Evolutionary conservation across 2,113 vertebrate species (phyloP), one percentile per base, ranked within the genome.

Genomic region (Lathamus discolor): DNA sequence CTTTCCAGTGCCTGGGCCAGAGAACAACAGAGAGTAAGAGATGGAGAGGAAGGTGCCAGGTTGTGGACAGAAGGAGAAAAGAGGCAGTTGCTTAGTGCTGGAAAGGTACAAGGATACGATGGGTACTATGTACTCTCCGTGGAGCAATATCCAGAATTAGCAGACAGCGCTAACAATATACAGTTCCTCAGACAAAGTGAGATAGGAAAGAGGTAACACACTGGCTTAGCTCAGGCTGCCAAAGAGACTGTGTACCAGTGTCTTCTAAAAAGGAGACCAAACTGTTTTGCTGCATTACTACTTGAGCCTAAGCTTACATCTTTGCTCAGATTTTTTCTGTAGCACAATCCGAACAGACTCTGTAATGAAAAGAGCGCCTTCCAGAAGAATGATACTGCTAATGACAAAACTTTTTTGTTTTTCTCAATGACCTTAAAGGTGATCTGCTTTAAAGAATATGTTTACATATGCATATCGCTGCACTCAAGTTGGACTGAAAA

Each of bases 51-150:
- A 90, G 99, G 99, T 1, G 98, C 98, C 80, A 98, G 99, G 52
- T 98, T 99, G 67, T 99, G 99, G 99, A 99, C 99, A 79, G 99
- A 99, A 97, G 99, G 99, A 57, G 99, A 99, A 96, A 99, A 99
- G 97, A 98, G 99, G 97, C 99, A 99, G 98, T 98, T 99, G 83
- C 98, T 99, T 86, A 99, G 99, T 91, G 98, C 99, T 9, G 99
- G 99, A 68, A 99, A 99, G 88, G 99, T 99, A 83, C 98, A 99
- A 97, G 99, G 99, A 84, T 99, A 99, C 4, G 99, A 99, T 82
- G 99, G 99, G 92, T 99, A 99, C 98, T 99, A 99, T 93, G 99
- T 99, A 98, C 99, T 99, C 95, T 99, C 99, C 35, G 99, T 99
- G 89, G 99, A 99, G 98, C 99, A 99, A 98, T 99, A 99, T 98